Evolutionary conservation across 2,888 invertebrate species (phyloP).

Genomic region (Anoncus sp.): DNA sequence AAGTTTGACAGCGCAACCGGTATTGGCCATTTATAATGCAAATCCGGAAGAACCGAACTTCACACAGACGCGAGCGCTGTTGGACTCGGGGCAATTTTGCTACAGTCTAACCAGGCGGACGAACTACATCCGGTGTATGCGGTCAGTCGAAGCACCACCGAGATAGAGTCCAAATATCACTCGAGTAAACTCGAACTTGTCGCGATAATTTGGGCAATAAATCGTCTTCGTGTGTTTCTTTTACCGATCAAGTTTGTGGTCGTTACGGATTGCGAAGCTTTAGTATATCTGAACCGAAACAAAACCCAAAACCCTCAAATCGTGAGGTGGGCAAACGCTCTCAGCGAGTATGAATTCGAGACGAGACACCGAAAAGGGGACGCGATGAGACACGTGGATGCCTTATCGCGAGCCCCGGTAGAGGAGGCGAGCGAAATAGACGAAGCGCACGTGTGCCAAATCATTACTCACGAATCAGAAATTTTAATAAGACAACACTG

Average conservation of each 20-base stretch:
- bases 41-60: conserved; percentile 46
- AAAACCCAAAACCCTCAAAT: conserved; percentile 63
- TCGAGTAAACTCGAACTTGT: conserved; percentile 71
- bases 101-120: conserved; percentile 57
- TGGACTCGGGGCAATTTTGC: conserved; percentile 61
- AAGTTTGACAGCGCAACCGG: too few species aligned
- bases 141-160: conserved; percentile 67
- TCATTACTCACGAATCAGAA: conserved; percentile 34
- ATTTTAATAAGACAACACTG: conserved; percentile 34
- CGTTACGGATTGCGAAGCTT: conserved; percentile 66
- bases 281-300: conserved; percentile 61
- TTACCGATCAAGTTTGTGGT: conserved; percentile 64
- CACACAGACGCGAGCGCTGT: conserved; percentile 61
- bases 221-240: conserved; percentile 57
- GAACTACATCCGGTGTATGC: too few species aligned
- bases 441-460: conserved; percentile 16
- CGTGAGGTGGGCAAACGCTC: conserved; percentile 15
- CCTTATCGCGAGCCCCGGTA: conserved; percentile 48
- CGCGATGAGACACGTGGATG: conserved; percentile 49
- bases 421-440: conserved; percentile 2
- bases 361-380: conserved; percentile 33
- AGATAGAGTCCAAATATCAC: conserved; percentile 62
- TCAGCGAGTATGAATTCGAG: conserved; percentile 39
- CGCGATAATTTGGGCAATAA: conserved; percentile 66
- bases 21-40: conserved; percentile 35